phyloP scores from a whole-genome alignment of 2,888 invertebrate genomes.

The Hyles lineata region DNA sequence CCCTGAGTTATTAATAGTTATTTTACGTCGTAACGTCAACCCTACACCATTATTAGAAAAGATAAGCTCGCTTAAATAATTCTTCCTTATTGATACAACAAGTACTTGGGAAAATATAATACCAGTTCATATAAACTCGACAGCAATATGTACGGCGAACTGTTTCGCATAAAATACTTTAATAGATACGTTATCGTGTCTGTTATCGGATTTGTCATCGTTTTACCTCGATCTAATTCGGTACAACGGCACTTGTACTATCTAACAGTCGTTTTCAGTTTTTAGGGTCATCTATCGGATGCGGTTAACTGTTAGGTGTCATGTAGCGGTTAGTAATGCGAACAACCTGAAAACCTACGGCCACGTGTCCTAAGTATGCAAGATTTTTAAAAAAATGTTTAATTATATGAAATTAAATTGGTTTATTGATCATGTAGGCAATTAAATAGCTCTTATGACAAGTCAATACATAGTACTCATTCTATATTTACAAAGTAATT shows the following conservation, averaged over 20 bases:
- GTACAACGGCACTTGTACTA: constrained; percentile 51
- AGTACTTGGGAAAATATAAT: constrained; percentile 31
- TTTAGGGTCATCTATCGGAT: constrained; percentile 47
- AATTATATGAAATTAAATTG: too few species aligned
- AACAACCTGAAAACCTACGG: constrained; percentile 16
- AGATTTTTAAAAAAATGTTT: neutral
- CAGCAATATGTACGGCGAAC: constrained; percentile 32
- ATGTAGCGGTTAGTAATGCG: constrained; percentile 38
- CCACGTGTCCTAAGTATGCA: neutral
- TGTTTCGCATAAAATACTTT: constrained; percentile 57
- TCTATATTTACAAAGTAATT: too few species aligned
- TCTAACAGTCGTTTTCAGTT: constrained; percentile 47
- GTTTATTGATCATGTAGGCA: too few species aligned
- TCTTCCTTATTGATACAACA: constrained; percentile 47
- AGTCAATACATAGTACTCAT: too few species aligned
- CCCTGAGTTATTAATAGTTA: neutral
- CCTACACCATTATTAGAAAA: constrained; percentile 27
- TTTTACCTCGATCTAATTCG: constrained; percentile 72
- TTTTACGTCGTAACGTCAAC: neutral
- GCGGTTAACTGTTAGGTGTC: constrained; percentile 39
- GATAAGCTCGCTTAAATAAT: constrained; percentile 47
- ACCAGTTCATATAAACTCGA: neutral
- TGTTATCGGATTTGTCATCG: constrained; percentile 69
- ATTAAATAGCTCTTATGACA: too few species aligned
- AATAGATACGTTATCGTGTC: constrained; percentile 63